Evolutionary conservation across 2,113 vertebrate species (phyloP).

Genomic region (Malurus cyaneus): DNA sequence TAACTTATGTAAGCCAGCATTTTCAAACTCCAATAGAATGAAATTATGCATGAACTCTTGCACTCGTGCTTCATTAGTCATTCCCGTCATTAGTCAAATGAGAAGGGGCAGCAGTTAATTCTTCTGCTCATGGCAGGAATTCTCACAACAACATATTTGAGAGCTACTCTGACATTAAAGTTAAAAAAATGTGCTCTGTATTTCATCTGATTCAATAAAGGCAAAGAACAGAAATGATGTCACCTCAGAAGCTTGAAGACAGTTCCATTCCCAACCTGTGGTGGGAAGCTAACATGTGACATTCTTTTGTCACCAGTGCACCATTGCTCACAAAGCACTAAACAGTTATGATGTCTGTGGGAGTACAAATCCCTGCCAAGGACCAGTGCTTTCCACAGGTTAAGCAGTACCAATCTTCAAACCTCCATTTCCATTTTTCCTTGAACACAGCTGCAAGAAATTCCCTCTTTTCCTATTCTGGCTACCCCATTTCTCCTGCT

Average conservation of each 20-base stretch:
- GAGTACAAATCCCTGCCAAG: neutral
- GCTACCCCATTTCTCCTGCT: neutral
- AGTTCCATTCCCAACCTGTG: neutral
- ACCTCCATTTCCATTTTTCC: neutral
- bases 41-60: neutral
- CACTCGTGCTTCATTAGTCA: neutral
- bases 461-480: neutral
- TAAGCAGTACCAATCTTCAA: neutral
- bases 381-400: neutral
- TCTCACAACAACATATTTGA: neutral
- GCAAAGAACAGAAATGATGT: neutral
- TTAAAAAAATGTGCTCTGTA: neutral
- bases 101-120: neutral
- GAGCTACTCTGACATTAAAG: neutral
- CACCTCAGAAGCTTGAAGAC: neutral
- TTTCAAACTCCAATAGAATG: slow-evolving; percentile 3
- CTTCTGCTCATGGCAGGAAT: neutral
- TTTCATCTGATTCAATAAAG: neutral
- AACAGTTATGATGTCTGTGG: fast-evolving
- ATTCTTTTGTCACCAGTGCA: neutral
- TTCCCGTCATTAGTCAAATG: neutral
- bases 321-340: neutral
- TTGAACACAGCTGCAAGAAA: neutral
- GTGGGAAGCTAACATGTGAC: neutral
- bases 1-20: neutral